phyloP scores from a whole-genome alignment of 23 tunicate genomes.

The Botrylloides violaceus region DNA sequence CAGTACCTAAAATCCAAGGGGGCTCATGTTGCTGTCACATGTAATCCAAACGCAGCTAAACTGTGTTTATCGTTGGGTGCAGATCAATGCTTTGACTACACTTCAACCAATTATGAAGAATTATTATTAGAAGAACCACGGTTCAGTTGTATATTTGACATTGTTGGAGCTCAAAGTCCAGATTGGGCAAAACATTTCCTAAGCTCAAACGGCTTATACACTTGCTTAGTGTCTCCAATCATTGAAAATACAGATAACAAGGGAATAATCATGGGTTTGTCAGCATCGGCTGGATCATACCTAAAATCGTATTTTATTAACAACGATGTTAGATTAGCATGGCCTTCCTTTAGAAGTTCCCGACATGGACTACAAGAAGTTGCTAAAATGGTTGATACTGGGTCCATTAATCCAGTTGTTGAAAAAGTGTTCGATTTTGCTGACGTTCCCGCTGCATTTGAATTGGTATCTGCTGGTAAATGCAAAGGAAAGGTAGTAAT shows the following conservation, averaged over 20 bases:
- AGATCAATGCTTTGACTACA: conserved; percentile 53
- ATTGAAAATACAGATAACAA: conserved; percentile 36
- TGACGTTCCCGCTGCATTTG: conserved; percentile 60
- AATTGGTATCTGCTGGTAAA: conserved; percentile 35
- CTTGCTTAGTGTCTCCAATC: conserved; percentile 38
- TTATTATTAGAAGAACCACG: conserved; percentile 2
- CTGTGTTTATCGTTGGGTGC: conserved; percentile 56
- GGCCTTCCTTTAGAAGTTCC: conserved; percentile 56
- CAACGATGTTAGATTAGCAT: conserved; percentile 22
- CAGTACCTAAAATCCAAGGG: conserved; percentile 77
- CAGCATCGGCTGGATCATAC: conserved; percentile 13
- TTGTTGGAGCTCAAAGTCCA: conserved; percentile 54
- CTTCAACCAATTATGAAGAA: conserved; percentile 41
- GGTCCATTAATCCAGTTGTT: conserved; percentile 60
- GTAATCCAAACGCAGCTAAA: conserved; percentile 31
- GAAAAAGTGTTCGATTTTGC: conserved; percentile 49
- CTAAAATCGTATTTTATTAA: conserved; percentile 7
- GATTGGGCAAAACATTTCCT: conserved; percentile 41
- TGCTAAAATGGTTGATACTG: conserved; percentile 52
- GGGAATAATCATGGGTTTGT: conserved; percentile 40
- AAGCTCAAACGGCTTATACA: conserved; percentile 30
- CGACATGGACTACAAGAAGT: conserved; percentile 50
- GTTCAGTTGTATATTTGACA: conserved; percentile 51
- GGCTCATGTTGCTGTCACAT: conserved; percentile 54
- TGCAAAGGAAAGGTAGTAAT: conserved; percentile 70